Conservation (phyloP, 2,797 vertebrate species). For the Rhinoraja longicauda region DNA sequence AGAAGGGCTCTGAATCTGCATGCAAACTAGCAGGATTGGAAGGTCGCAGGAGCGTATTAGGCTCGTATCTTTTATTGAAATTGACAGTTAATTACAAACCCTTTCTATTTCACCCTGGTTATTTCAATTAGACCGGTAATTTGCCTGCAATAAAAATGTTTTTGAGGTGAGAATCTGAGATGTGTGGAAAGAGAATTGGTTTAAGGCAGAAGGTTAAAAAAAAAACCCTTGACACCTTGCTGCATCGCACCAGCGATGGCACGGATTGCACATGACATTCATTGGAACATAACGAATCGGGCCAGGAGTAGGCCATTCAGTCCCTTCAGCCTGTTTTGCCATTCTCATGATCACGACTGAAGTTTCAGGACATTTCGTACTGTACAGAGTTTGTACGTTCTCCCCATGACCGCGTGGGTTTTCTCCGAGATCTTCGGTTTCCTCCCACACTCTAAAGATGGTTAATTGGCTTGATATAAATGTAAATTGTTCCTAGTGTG, state of each 20-base stretch:
- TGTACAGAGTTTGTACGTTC: too few species aligned
- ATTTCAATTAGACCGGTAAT: background rate
- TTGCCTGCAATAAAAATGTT: background rate
- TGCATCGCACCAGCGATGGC: background rate
- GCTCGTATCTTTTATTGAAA: background rate
- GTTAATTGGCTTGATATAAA: too few species aligned
- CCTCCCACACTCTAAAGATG: too few species aligned
- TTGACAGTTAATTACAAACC: background rate
- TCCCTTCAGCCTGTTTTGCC: too few species aligned
- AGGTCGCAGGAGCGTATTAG: background rate
- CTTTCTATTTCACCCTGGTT: background rate
- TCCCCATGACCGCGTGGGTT: too few species aligned
- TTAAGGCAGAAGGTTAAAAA: background rate
- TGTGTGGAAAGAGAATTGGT: background rate
- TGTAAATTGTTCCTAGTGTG: too few species aligned
- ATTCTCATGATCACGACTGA: too few species aligned
- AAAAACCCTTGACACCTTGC: background rate
- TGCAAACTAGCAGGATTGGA: background rate
- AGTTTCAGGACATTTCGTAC: too few species aligned
- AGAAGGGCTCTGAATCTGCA: background rate
- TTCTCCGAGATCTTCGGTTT: too few species aligned
- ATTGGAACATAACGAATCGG: too few species aligned
- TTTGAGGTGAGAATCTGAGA: background rate
- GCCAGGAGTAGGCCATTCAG: too few species aligned
- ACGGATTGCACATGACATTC: background rate